Evolutionary conservation across 2,113 vertebrate genomes (phyloP), one percentile per base, ranked within the genome.

Genomic region (Pampusana beccarii): DNA sequence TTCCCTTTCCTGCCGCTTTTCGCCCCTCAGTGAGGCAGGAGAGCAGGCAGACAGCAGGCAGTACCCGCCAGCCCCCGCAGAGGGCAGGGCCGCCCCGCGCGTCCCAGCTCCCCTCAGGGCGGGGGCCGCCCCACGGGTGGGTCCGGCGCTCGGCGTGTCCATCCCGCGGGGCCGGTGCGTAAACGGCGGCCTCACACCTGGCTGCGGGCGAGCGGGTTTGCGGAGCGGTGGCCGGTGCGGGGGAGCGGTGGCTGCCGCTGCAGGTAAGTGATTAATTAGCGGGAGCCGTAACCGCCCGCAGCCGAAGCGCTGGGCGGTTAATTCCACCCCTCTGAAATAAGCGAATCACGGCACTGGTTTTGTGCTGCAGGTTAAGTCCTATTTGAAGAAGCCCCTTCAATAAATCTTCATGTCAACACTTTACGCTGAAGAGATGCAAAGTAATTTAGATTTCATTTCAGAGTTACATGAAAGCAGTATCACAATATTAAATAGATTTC

Each of bases 31-130:
- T 19, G 9, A 11, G 54, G 21, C 34, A 54, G 50, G 7, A 8
- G 13, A 5, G 50, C 6, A 11, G 16, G 34, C 60, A 4, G 56
- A 21, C 60, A 3, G 42, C 78, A 42, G 17, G 96, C 88, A 97
- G 64, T 97, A 96, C 96, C 97, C 71, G 58, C 64, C 77, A 91
- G 40, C 25, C 91, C 97, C 97, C 96, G 95, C 97, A 98, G 97
- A 95, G 97, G 97, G 97, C 97, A 97, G 90, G 94, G 67, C 91
- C 70, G 92, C 31, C 75, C 57, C 80, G 33, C 50, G 40, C 70
- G 23, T 25, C n/a, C 42, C 53, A 13, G 74, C 24, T 29, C 44
- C 75, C 34, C 3, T 5, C 14, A 11, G 40, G 51, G 50, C 48
- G 44, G 46, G 48, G 23, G 2, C 65, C 17, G 26, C 57, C 77